A percentile compares a stretch with the other conserved stretches of the same genome.
phyloP scores from a whole-genome alignment of 92 coral and sea anemone genomes.

The Ricordea florida region DNA sequence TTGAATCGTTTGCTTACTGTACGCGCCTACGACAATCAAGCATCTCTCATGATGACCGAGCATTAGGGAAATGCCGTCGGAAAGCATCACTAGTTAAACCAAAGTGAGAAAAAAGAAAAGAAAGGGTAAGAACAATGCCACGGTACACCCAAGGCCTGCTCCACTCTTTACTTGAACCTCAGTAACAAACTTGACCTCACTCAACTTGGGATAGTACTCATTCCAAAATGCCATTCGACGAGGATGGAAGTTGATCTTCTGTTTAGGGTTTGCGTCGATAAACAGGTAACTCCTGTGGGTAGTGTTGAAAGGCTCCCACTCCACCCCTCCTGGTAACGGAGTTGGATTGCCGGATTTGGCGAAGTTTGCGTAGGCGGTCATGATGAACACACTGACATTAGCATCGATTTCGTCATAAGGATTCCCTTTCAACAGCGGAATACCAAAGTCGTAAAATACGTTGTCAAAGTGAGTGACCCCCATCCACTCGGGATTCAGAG shows the following conservation, averaged over 20 bases:
- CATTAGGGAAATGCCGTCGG: too few relatives aligned
- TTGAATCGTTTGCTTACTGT: too few relatives aligned
- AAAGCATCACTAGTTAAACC: too few relatives aligned
- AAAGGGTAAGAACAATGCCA: too few relatives aligned
- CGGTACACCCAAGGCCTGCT: too few relatives aligned
- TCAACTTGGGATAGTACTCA: constrained; percentile 60
- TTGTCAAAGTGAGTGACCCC: constrained; percentile 52
- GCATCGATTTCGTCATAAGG: constrained; percentile 3
- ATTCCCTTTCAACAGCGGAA: constrained; percentile 5
- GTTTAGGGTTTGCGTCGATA: constrained; percentile 13
- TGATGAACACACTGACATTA: constrained; percentile 41
- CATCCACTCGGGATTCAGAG: constrained; percentile 40
- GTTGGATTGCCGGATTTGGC: constrained; percentile 57
- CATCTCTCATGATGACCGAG: too few relatives aligned
- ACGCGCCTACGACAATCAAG: too few relatives aligned
- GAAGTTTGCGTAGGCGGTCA: constrained; percentile 45
- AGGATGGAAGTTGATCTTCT: constrained; percentile 30
- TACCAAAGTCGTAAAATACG: constrained; percentile 42
- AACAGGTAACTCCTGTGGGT: constrained; percentile 52
- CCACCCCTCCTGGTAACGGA: constrained; percentile 25
- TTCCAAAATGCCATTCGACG: constrained; percentile 73
- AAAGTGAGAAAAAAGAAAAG: too few relatives aligned
- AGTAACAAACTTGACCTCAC: neutral
- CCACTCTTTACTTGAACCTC: too few relatives aligned
- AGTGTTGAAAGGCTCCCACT: constrained; percentile 48